Base-by-base conservation (phyloP, 2,888 invertebrate genomes). In the Steinernema scapterisci region DNA sequence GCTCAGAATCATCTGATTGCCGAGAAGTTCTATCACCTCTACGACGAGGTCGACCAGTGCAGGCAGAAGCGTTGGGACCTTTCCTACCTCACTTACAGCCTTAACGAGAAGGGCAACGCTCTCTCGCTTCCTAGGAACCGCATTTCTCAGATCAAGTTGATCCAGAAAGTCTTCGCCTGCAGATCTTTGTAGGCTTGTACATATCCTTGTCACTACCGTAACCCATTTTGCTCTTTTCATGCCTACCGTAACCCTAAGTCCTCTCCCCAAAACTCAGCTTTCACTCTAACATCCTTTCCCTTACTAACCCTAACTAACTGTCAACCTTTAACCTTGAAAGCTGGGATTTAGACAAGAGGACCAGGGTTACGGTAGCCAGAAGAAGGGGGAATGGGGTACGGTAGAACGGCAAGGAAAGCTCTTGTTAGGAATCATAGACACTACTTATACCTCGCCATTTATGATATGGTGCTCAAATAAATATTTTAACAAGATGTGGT, bases 1-100 rank as follows among this genome's bases (percentile, higher is more conserved):
- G 27, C 7, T 5, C 63, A 38, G 11, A 63, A 31, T 25, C 31
- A 38, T 2, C 63, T 63, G 31, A 63, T 63, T 7, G 63, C 63
- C 31, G 63, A 63, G 38, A 63, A 38, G 63, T 63, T 63, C 63
- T 63, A 63, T 16, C 63, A 63, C 63, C 63, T 63, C 63, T 63
- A 63, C 63, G 63, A 63, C 31, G 63, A 63, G 63, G 38, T 63
- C 16, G 63, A 63, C 31, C 27, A 13, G 16, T 63, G 63, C 27
- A 25, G 63, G 2, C 31, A 63, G 31, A 63, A 63, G 63, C 63
- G 63, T 11, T 63, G 63, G 63, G 63, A 63, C 63, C 63, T 63
- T 11, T 63, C 63, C 63, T 63, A 63, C 63, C 31, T 63, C 3
- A 63, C 63, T 9, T 63, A 63, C 63, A 63, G 63, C 19, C 63